Conservation (phyloP, 2,797 vertebrate species). For the Oreortyx pictus region DNA sequence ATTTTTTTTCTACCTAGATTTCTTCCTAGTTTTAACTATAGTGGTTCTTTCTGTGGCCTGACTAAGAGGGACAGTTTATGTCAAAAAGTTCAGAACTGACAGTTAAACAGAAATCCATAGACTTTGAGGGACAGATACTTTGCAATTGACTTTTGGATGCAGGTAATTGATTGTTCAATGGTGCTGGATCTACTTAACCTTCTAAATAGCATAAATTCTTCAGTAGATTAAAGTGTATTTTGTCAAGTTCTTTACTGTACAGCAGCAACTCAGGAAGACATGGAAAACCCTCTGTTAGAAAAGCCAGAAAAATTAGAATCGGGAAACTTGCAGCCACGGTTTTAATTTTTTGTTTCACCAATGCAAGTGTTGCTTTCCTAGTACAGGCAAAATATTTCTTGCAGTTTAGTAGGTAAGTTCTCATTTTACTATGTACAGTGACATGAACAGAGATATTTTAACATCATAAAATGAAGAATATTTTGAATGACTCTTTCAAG, state of each 20-base stretch:
- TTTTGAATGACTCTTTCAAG: background rate
- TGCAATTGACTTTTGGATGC: background rate
- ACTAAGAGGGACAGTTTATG: background rate
- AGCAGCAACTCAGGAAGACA: no score
- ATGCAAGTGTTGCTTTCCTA: background rate
- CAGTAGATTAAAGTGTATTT: background rate
- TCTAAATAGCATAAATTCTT: background rate
- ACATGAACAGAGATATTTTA: background rate
- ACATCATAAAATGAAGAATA: background rate
- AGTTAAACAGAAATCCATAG: background rate
- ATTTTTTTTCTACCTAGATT: rapidly evolving
- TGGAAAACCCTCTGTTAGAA: background rate
- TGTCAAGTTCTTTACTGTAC: background rate
- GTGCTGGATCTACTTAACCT: background rate
- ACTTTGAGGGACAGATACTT: background rate
- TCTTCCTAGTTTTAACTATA: background rate
- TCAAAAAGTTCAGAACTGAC: background rate
- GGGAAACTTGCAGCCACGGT: background rate
- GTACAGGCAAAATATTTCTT: background rate
- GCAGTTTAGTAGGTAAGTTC: background rate
- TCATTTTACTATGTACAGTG: background rate
- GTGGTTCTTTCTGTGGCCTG: background rate
- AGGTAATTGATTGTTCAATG: background rate
- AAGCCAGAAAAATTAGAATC: background rate
- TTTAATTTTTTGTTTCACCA: background rate